These are phyloP conservation scores for Panonychus citri DNA, from an alignment of 1,140 invertebrate genomes.

Conservation along the genomic window DNA sequence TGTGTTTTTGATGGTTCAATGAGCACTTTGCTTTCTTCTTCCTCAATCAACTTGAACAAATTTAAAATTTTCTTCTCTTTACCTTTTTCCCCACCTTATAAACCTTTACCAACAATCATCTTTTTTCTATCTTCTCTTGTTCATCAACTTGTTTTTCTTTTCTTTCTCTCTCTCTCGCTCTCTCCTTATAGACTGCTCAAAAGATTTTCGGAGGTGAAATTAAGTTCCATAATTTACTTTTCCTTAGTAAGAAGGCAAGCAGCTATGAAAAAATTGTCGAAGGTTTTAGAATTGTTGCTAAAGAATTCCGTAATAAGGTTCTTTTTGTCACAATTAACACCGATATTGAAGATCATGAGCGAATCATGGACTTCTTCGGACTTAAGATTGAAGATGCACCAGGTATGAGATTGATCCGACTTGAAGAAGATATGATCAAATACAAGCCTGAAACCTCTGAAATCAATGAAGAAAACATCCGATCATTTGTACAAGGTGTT, in stretches of 20 bases:
- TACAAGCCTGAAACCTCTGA: constrained; percentile 68
- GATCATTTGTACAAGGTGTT: constrained; percentile 62
- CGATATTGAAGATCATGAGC: constrained; percentile 79
- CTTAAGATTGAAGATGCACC: constrained; percentile 80
- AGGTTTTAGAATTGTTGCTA: constrained; percentile 49
- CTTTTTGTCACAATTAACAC: constrained; percentile 87
- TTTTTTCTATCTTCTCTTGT: no score
- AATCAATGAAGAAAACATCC: constrained; percentile 46
- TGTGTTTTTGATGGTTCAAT: neutral
- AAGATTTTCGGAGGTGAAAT: constrained; percentile 97
- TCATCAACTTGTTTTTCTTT: neutral
- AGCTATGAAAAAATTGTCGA: constrained; percentile 56
- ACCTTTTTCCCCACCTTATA: constrained; percentile 11
- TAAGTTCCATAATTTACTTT: constrained; percentile 82
- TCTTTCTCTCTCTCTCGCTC: constrained; percentile 1
- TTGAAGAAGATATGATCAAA: constrained; percentile 95
- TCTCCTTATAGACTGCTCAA: constrained; percentile 40
- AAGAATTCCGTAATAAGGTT: constrained; percentile 62
- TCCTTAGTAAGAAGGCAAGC: constrained; percentile 60
- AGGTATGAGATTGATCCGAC: constrained; percentile 66
- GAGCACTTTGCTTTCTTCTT: no score
- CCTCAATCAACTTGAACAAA: no score
- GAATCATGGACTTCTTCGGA: constrained; percentile 97
- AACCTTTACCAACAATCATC: no score
- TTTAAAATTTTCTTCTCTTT: neutral